A percentile compares a stretch with the other conserved stretches of the same genome.
phyloP scores from a whole-genome alignment of 2,113 vertebrate genomes.

The Apteryx owenii region DNA sequence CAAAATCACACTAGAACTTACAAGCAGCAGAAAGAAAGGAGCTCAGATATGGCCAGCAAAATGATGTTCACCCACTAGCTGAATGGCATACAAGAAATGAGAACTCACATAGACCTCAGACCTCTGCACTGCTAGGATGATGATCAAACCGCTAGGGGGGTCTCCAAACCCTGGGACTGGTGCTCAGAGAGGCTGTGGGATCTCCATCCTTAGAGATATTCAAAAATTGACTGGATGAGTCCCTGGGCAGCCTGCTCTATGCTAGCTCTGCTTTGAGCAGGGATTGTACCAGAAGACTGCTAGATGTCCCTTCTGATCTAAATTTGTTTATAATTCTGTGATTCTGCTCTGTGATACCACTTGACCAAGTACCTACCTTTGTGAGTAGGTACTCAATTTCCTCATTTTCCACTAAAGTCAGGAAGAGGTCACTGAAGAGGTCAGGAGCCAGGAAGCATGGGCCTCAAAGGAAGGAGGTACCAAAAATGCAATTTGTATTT shows the following conservation, averaged over 20 bases:
- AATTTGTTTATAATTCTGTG: background rate
- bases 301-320: background rate
- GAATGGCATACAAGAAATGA: background rate
- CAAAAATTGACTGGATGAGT: background rate
- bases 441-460: background rate
- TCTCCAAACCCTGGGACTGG: background rate
- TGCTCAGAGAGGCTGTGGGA: background rate
- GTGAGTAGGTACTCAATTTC: background rate
- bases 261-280: background rate
- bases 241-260: background rate
- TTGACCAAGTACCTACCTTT: background rate
- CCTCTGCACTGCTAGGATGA: background rate
- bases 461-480: background rate
- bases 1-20: background rate
- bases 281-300: background rate
- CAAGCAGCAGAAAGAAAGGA: background rate
- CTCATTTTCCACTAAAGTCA: background rate
- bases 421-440: background rate
- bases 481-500: background rate
- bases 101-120: background rate
- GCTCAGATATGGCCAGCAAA: background rate
- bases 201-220: background rate
- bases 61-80: background rate
- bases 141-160: background rate
- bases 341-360: background rate